phyloP scores from a whole-genome alignment of 1,140 invertebrate species.

The Dolichoris vasculosae region DNA sequence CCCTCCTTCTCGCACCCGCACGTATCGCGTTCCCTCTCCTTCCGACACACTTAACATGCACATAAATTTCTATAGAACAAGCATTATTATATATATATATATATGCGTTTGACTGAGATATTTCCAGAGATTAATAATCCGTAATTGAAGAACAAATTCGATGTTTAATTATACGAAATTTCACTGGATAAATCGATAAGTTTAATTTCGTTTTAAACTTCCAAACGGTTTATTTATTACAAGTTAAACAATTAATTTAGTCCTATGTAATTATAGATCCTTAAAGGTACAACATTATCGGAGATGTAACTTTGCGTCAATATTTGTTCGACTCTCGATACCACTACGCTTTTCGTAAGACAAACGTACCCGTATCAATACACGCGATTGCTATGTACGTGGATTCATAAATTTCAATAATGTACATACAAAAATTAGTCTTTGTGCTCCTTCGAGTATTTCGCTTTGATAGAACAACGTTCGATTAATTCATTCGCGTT shows the following conservation, averaged over 20 bases:
- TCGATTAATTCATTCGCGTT: not conserved
- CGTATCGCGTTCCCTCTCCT: not conserved
- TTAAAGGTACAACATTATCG: not conserved
- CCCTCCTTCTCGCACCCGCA: not conserved
- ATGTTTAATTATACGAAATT: slow-evolving; percentile 22
- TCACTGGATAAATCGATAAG: not conserved
- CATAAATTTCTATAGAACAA: slow-evolving; percentile 23
- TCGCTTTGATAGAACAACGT: not conserved
- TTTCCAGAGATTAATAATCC: slow-evolving; percentile 4
- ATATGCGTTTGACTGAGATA: not conserved
- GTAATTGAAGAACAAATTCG: slow-evolving; percentile 7
- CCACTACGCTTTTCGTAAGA: not conserved
- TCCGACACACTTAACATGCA: slow-evolving; percentile 17
- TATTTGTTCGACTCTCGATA: not conserved
- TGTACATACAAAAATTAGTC: too few species aligned
- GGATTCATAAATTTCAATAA: not conserved
- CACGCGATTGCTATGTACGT: not conserved
- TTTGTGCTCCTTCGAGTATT: not conserved
- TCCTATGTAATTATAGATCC: not conserved
- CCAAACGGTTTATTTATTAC: not conserved
- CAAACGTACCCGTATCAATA: not conserved
- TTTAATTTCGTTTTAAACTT: not conserved
- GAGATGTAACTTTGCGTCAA: not conserved
- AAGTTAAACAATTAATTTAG: not conserved
- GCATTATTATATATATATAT: slow-evolving; percentile 13